Evolutionary conservation across 2,113 vertebrate species (phyloP).

Genomic region (Centropus bengalensis): DNA sequence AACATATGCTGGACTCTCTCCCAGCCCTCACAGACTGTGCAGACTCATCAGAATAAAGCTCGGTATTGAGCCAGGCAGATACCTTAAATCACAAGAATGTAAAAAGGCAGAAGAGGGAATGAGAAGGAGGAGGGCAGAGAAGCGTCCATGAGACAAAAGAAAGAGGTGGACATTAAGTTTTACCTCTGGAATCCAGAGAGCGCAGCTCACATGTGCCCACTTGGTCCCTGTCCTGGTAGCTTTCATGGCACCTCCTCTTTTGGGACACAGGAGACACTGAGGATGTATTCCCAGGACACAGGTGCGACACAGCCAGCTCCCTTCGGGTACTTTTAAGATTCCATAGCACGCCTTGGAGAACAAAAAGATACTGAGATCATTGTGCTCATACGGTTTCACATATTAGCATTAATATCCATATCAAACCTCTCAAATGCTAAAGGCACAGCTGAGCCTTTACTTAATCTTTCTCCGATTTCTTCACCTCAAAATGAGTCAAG

Average conservation of each 20-base stretch:
- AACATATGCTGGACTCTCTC: neutral
- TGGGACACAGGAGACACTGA: constrained; percentile 94
- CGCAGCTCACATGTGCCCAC: constrained; percentile 98
- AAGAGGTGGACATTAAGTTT: neutral
- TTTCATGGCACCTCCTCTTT: constrained; percentile 97
- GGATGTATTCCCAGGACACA: constrained; percentile 93
- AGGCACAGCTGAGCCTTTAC: neutral
- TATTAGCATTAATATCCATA: neutral
- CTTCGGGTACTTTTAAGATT: constrained; percentile 95
- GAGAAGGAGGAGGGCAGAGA: neutral
- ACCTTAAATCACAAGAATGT: neutral
- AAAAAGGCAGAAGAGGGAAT: neutral
- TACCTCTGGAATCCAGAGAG: constrained; percentile 99
- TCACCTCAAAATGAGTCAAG: neutral
- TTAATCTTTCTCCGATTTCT: neutral
- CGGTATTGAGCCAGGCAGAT: neutral
- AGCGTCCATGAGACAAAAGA: neutral
- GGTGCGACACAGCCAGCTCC: constrained; percentile 97
- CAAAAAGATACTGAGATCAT: neutral
- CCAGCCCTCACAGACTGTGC: neutral
- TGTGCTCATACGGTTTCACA: neutral
- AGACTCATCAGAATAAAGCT: neutral
- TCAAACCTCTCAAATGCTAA: neutral
- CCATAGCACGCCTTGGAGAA: constrained; percentile 92
- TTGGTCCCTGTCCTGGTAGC: constrained; percentile 92